phyloP scores from a whole-genome alignment of 2,888 invertebrate genomes.

The Campoplex capitator region DNA sequence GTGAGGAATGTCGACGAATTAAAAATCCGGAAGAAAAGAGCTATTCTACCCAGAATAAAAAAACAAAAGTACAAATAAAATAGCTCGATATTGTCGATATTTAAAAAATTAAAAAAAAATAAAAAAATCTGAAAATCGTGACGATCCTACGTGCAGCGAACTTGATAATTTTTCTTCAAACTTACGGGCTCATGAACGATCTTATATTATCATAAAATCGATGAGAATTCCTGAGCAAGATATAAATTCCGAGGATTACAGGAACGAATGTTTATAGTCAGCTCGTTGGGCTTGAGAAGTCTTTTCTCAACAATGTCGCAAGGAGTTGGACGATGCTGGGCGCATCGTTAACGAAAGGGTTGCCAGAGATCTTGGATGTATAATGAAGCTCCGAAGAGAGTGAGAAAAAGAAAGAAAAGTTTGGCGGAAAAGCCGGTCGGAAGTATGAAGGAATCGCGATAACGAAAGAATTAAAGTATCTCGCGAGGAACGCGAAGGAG shows the following conservation, averaged over 20 bases:
- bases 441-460: slow-evolving; percentile 20
- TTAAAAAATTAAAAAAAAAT: too few relatives aligned
- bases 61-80: neutral
- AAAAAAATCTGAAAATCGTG: neutral
- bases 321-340: slow-evolving; percentile 13
- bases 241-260: slow-evolving; percentile 46
- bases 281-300: slow-evolving; percentile 3
- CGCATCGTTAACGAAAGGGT: slow-evolving; percentile 70
- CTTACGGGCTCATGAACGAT: neutral
- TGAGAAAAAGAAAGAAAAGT: slow-evolving; percentile 19
- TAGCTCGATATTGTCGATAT: too few relatives aligned
- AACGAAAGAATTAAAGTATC: slow-evolving; percentile 48
- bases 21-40: neutral
- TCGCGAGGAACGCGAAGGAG: slow-evolving; percentile 30
- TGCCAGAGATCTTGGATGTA: slow-evolving; percentile 29
- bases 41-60: neutral
- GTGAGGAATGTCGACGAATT: neutral
- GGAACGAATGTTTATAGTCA: neutral
- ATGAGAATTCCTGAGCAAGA: slow-evolving; percentile 49
- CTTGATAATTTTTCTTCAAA: neutral
- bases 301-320: slow-evolving; percentile 60
- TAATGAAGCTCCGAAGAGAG: neutral
- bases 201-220: slow-evolving; percentile 46
- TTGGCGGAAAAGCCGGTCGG: slow-evolving; percentile 37
- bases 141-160: neutral